Percentiles rank a stretch among this genome's conserved stretches.
These are phyloP conservation scores for Urophycis tenuis DNA, from an alignment of 2,797 vertebrate species.

Conservation along the genomic window DNA sequence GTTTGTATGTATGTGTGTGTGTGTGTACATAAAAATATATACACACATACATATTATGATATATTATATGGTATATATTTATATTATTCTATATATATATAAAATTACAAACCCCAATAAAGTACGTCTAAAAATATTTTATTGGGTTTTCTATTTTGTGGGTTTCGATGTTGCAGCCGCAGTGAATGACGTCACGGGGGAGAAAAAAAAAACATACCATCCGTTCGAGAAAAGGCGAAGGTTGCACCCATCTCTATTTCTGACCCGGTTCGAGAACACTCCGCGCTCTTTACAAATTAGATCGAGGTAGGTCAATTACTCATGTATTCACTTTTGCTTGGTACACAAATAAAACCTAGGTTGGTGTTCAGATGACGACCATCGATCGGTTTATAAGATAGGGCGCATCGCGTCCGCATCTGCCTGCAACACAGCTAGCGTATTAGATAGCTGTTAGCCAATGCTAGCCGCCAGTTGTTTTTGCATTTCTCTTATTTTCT, in stretches of 20 bases:
- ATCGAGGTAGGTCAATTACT: neutral
- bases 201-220: neutral
- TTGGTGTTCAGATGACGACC: neutral
- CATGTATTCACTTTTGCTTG: neutral
- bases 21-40: too few relatives aligned
- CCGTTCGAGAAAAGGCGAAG: neutral
- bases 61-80: too few relatives aligned
- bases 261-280: neutral
- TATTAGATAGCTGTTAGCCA: neutral
- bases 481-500: neutral
- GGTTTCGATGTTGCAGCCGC: neutral
- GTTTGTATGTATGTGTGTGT: too few relatives aligned
- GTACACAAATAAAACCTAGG: neutral
- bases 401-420: neutral
- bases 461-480: neutral
- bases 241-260: conserved; percentile 1
- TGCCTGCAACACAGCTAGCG: neutral
- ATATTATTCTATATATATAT: neutral
- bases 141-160: neutral
- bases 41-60: too few relatives aligned
- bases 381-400: neutral
- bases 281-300: neutral
- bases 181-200: neutral
- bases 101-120: neutral
- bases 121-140: neutral